These are phyloP conservation scores for Sebastes jordani DNA, from an alignment of 2,797 vertebrate genomes.

Conservation along the genomic window DNA sequence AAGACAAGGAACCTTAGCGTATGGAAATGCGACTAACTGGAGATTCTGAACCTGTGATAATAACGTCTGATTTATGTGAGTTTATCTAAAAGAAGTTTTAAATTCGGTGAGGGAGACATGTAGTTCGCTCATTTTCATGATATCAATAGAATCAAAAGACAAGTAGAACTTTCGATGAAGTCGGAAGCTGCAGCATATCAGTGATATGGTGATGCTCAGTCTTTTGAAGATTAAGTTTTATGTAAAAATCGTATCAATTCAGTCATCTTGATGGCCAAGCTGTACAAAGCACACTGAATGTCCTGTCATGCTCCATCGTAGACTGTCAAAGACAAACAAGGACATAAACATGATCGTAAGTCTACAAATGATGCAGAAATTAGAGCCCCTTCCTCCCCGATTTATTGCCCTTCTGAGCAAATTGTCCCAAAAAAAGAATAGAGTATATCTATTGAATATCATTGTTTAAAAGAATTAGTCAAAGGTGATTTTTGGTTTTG, in stretches of 20 bases:
- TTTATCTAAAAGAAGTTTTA: too few species aligned
- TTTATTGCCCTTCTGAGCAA: too few species aligned
- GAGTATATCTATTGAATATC: too few species aligned
- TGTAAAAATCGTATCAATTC: not conserved
- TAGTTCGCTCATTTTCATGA: not conserved
- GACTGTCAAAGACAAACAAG: not conserved
- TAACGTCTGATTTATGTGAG: not conserved
- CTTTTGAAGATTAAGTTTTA: not conserved
- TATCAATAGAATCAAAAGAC: not conserved
- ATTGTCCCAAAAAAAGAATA: too few species aligned
- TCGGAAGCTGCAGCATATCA: not conserved
- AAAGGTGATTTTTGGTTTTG: too few species aligned
- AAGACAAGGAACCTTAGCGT: not conserved
- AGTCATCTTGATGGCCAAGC: not conserved
- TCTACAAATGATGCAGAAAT: not conserved
- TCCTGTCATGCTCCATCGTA: too few species aligned
- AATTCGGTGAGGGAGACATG: not conserved
- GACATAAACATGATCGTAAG: not conserved
- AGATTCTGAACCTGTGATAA: not conserved
- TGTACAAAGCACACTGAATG: not conserved
- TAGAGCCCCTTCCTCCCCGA: too few species aligned
- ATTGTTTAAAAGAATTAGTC: too few species aligned
- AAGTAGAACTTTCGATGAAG: not conserved
- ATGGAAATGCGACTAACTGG: not conserved
- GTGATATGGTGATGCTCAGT: not conserved